Conservation (phyloP, 2,888 invertebrate species). For the Hemaris fuciformis region DNA sequence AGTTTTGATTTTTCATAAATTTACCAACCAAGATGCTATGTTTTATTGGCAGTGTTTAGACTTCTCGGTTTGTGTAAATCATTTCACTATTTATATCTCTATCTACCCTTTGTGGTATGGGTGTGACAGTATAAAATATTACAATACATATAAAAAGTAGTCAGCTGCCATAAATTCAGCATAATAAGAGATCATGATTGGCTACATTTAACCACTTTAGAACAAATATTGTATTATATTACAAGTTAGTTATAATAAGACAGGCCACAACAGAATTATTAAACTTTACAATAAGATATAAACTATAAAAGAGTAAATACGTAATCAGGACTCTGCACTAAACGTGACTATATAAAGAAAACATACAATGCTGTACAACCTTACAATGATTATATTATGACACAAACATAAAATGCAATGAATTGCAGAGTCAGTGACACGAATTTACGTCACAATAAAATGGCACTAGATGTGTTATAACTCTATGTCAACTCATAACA, state of each 20-base stretch:
- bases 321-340: neutral
- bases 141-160: too few species aligned
- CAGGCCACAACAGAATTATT: neutral
- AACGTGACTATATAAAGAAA: neutral
- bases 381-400: neutral
- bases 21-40: too few species aligned
- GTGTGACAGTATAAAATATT: too few species aligned
- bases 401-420: neutral
- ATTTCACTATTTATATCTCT: too few species aligned
- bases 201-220: neutral
- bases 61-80: too few species aligned
- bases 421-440: conserved; percentile 18
- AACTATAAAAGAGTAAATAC: neutral
- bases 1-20: too few species aligned
- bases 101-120: too few species aligned
- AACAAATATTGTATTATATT: neutral
- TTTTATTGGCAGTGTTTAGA: too few species aligned
- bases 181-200: neutral
- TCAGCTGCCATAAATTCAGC: too few species aligned
- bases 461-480: conserved; percentile 17
- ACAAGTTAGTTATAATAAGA: neutral
- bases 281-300: neutral
- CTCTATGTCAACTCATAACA: neutral
- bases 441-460: conserved; percentile 18
- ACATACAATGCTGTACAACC: neutral